Base-by-base conservation (phyloP, 1,140 invertebrate species). In the Micrasema longulum region DNA sequence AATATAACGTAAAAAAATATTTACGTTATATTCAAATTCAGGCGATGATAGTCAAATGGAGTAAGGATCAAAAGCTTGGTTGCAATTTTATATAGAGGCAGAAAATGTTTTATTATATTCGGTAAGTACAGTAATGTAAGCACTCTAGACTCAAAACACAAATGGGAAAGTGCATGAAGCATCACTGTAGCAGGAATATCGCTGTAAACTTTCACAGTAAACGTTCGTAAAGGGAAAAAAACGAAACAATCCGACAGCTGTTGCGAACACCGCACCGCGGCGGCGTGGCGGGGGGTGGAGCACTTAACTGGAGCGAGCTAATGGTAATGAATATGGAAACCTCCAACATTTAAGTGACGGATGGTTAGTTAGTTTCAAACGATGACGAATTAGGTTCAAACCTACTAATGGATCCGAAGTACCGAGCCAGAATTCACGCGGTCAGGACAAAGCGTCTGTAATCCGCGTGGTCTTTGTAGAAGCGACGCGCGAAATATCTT, bases 241-340 rank as follows among this genome's bases (percentile, higher is more conserved):
- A 11, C 14, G n/a, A 60, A 60, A 38, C 10, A 60, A 43, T 14
- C 16, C 16, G 18, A 43, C 55, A 60, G 55, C 55, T 60, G 55
- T 60, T 60, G 35, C 55, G n/a, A 16, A 14, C 55, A 14, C 55
- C 36, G 35, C 55, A 35, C n/a, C n/a, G 35, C 35, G 55, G 52
- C 26, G 52, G 9, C 23, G n/a, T 12, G 55, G 55, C 35, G 55
- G 36, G 16, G 36, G 48, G 48, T 11, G 48, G 36, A 18, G 55
- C 55, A 60, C 55, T 60, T 60, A 60, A 41, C 36, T 22, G 55
- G 55, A 38, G 55, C 55, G 55, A 14, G 18, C 55, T 60, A 22
- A 52, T 52, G 55, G 55, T 60, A 43, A 60, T 60, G 55, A 60
- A 60, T 60, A 60, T 60, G 55, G 55, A 60, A 60, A 60, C 55